Evolutionary conservation across 2,113 vertebrate genomes (phyloP).

Genomic region (Neofelis nebulosa): DNA sequence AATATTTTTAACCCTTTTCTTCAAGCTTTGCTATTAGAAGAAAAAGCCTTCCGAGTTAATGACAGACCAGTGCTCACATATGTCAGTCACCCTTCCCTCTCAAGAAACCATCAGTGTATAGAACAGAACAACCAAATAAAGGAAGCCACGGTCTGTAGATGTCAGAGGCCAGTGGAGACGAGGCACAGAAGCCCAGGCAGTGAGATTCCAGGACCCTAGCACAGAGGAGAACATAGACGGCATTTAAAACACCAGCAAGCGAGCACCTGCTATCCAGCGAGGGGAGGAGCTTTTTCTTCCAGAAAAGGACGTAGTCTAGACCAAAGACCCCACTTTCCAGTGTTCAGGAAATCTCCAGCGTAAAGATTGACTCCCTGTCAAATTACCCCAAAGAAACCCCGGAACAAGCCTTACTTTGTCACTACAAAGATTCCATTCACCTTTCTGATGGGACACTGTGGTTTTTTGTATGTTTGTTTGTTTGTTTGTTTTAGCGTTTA

Average conservation of each 20-base stretch:
- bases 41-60: not conserved
- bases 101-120: not conserved
- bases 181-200: accelerated
- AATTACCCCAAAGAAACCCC: not conserved
- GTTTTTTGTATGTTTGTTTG: accelerated
- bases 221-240: too few relatives aligned
- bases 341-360: not conserved
- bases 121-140: not conserved
- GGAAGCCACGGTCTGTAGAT: accelerated
- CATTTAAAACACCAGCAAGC: accelerated
- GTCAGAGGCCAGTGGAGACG: accelerated
- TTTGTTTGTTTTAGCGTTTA: too few relatives aligned
- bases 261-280: accelerated
- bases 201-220: not conserved
- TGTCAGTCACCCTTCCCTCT: accelerated
- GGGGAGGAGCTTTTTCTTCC: too few relatives aligned
- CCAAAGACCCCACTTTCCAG: accelerated
- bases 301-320: not conserved
- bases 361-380: accelerated
- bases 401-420: not conserved
- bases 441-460: not conserved
- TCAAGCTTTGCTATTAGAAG: not conserved
- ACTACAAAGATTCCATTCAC: accelerated
- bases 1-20: not conserved
- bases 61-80: accelerated